phyloP scores from a whole-genome alignment of 2,113 vertebrate genomes.

The Setophaga coronata region DNA sequence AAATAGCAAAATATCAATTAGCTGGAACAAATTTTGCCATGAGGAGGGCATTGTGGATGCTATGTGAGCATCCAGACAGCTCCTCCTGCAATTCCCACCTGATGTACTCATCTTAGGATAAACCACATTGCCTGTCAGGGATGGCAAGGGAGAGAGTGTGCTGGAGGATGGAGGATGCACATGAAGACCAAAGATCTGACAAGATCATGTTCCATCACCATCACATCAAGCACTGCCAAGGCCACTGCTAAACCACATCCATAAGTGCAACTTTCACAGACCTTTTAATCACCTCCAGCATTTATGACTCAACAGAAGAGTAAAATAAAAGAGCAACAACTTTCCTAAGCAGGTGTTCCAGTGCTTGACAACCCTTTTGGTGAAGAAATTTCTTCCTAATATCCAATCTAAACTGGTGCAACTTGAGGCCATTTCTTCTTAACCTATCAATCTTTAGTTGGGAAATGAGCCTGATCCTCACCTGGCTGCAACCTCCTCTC shows the following conservation, averaged over 20 bases:
- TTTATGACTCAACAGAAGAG: not conserved
- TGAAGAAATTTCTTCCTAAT: not conserved
- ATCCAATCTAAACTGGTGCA: not conserved
- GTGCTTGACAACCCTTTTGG: not conserved
- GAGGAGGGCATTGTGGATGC: not conserved
- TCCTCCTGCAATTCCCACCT: not conserved
- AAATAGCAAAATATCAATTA: not conserved
- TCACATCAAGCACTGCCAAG: not conserved
- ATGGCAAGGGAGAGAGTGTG: not conserved
- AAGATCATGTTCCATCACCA: not conserved
- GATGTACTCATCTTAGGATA: not conserved
- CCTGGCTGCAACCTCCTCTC: not conserved
- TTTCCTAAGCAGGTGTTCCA: not conserved
- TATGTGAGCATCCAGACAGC: not conserved
- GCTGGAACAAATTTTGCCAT: not conserved
- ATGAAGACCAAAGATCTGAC: not conserved
- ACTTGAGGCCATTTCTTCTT: not conserved
- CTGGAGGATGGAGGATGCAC: not conserved
- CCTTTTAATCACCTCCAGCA: not conserved
- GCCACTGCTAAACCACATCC: not conserved
- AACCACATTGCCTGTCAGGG: fast-evolving
- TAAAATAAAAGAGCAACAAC: too few relatives aligned
- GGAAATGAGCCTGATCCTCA: not conserved
- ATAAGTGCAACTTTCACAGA: fast-evolving
- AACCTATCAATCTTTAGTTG: not conserved